Conservation (phyloP, 2,888 invertebrate genomes). For the Oeneis ivallda region DNA sequence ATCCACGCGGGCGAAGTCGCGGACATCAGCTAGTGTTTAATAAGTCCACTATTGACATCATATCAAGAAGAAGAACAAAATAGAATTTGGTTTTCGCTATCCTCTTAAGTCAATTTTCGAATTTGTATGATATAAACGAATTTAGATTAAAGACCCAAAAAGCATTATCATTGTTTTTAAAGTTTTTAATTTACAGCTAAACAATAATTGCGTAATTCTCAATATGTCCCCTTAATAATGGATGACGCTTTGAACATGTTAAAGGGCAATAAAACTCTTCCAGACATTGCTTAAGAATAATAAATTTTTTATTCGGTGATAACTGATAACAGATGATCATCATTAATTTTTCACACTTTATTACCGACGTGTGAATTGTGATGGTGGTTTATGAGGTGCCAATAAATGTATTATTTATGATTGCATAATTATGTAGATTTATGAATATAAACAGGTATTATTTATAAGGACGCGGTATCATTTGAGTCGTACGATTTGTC, state of each 20-base stretch:
- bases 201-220: too few relatives aligned
- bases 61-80: too few relatives aligned
- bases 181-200: too few relatives aligned
- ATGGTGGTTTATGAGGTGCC: background rate
- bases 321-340: slow-evolving; percentile 4
- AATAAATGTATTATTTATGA: slow-evolving; percentile 12
- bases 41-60: too few relatives aligned
- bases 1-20: too few relatives aligned
- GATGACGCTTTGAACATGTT: background rate
- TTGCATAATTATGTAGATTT: background rate
- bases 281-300: background rate
- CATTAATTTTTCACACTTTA: slow-evolving; percentile 7
- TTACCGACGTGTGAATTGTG: background rate
- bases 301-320: slow-evolving; percentile 4
- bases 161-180: too few relatives aligned
- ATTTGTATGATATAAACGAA: too few relatives aligned
- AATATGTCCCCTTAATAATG: background rate
- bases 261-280: slow-evolving; percentile 3
- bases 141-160: too few relatives aligned
- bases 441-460: slow-evolving; percentile 4
- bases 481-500: background rate
- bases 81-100: too few relatives aligned
- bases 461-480: background rate
- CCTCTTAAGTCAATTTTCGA: too few relatives aligned
- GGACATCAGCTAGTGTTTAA: too few relatives aligned